These are phyloP conservation scores for Poeciliopsis prolifica DNA, from an alignment of 2,113 vertebrate species.

Conservation along the genomic window DNA sequence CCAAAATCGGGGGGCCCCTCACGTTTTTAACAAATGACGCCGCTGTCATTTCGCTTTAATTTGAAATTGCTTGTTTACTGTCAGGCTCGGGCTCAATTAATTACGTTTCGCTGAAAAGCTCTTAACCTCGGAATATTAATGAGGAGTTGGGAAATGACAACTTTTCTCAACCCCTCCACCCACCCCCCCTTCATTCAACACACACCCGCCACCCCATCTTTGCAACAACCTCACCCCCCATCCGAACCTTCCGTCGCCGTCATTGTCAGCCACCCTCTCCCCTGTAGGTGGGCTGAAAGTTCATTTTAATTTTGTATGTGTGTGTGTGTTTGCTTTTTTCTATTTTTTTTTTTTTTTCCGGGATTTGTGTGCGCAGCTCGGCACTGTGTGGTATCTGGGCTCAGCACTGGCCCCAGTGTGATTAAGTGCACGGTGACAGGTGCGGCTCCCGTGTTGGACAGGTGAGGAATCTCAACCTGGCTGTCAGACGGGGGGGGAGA, in stretches of 20 bases:
- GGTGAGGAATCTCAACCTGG: conserved; percentile 82
- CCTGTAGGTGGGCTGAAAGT: conserved; percentile 90
- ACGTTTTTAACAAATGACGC: conserved; percentile 98
- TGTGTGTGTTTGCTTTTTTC: neutral
- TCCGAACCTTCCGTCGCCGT: conserved; percentile 59
- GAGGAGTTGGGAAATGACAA: conserved; percentile 99
- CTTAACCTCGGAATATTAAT: conserved; percentile 99
- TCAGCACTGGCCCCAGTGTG: conserved; percentile 73
- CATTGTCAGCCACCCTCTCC: conserved; percentile 66
- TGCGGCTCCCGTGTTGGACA: conserved; percentile 81
- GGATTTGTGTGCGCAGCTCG: conserved; percentile 30
- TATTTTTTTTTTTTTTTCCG: too few relatives aligned
- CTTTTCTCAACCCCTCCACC: conserved; percentile 79
- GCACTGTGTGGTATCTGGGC: conserved; percentile 66
- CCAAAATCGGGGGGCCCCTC: conserved; percentile 93
- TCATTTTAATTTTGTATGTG: conserved; percentile 92
- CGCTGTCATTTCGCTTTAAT: conserved; percentile 99
- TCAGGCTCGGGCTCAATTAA: conserved; percentile 99
- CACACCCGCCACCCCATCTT: conserved; percentile 48
- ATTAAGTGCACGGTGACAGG: conserved; percentile 85
- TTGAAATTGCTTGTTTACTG: conserved; percentile 99
- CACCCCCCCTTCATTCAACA: conserved; percentile 31
- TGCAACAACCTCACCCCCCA: conserved; percentile 58
- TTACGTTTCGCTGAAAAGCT: conserved; percentile 99
- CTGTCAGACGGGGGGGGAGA: conserved; percentile 71